phyloP scores from a whole-genome alignment of 2,797 vertebrate genomes.

The Sylvilagus floridanus region DNA sequence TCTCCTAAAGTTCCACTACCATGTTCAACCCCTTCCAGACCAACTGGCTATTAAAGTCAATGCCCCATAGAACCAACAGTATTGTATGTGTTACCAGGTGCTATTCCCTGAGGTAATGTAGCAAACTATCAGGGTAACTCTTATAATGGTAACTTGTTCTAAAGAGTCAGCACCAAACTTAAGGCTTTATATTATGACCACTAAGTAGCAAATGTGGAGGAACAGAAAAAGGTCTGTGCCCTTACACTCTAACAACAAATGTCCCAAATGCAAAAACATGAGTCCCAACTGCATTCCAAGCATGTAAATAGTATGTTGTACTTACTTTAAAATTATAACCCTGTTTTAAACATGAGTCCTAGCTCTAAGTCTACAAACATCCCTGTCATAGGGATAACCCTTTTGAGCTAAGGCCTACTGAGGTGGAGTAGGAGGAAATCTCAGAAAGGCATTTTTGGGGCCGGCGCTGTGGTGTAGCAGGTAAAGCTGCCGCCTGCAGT shows the following conservation, averaged over 20 bases:
- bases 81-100: background rate
- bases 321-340: slow-evolving; percentile 67
- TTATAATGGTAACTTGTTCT: background rate
- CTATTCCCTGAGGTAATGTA: background rate
- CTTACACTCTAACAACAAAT: background rate
- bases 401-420: slow-evolving; percentile 44
- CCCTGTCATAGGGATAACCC: slow-evolving; percentile 56
- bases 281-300: background rate
- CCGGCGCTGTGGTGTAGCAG: too few species aligned
- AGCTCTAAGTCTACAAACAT: slow-evolving; percentile 68
- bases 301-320: background rate
- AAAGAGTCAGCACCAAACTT: background rate
- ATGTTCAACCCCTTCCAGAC: background rate
- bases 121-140: background rate
- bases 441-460: background rate
- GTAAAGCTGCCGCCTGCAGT: too few species aligned
- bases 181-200: background rate
- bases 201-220: background rate
- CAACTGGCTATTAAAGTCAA: background rate
- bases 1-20: background rate
- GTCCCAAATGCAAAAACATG: background rate
- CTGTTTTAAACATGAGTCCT: slow-evolving; percentile 56
- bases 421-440: background rate
- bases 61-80: too few species aligned
- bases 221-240: background rate